Conservation (phyloP, 2,888 invertebrate genomes). For the Yponomeuta cagnagella region DNA sequence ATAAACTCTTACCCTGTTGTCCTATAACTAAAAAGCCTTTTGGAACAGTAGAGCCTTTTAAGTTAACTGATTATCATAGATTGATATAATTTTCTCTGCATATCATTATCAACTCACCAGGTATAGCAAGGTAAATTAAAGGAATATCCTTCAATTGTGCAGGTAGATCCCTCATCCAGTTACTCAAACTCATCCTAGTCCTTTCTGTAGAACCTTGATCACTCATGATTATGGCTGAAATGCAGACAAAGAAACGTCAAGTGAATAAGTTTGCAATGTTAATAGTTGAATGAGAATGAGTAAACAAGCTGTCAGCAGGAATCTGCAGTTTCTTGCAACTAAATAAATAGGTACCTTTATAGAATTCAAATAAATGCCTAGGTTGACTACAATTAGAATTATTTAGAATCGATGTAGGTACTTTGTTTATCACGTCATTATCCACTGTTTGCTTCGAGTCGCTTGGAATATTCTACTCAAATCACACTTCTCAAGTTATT, state of each 20-base stretch:
- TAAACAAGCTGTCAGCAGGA: background rate
- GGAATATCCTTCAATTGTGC: conserved; percentile 74
- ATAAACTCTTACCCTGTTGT: too few species aligned
- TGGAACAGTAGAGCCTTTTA: too few species aligned
- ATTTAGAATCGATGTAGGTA: background rate
- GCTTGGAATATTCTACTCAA: background rate
- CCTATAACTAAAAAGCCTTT: too few species aligned
- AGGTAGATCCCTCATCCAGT: conserved; percentile 84
- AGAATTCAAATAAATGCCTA: background rate
- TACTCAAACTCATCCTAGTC: conserved; percentile 62
- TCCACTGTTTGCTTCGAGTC: background rate
- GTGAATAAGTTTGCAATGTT: background rate
- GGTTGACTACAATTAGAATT: background rate
- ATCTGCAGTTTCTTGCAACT: too few species aligned
- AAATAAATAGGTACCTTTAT: background rate
- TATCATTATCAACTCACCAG: conserved; percentile 70
- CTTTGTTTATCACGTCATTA: background rate
- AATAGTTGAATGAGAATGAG: background rate
- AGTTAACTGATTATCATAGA: too few species aligned
- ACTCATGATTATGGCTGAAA: conserved; percentile 49
- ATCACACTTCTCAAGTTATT: too few species aligned
- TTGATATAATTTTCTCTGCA: too few species aligned
- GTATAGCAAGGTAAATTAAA: conserved; percentile 83
- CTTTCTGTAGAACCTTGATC: conserved; percentile 41
- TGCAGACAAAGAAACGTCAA: background rate